Percentiles rank a stretch among this genome's conserved stretches.
phyloP scores from a whole-genome alignment of 2,888 invertebrate genomes.

The Geophilus truncorum region DNA sequence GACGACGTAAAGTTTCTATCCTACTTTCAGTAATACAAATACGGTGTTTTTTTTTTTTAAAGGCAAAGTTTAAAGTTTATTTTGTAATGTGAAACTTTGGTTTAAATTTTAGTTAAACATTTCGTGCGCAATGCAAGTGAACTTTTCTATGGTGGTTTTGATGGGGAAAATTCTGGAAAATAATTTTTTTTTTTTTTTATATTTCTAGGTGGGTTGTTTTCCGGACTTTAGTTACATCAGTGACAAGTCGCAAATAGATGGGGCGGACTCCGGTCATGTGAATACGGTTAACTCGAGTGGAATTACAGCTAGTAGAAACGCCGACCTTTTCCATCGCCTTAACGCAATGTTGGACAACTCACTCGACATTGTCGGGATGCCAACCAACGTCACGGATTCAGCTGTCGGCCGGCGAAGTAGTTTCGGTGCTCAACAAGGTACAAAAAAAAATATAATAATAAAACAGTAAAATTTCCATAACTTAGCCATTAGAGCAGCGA shows the following conservation, averaged over 20 bases:
- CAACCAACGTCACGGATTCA: not conserved
- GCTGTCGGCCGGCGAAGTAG: not conserved
- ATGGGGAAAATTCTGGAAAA: no score
- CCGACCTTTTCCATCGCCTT: conserved; percentile 47
- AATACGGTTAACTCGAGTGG: not conserved
- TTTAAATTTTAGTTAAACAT: no score
- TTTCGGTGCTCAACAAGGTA: conserved; percentile 22
- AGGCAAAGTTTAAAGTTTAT: not conserved
- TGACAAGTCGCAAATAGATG: conserved; percentile 28
- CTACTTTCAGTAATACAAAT: no score
- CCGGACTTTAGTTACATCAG: not conserved
- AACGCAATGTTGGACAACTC: conserved; percentile 50
- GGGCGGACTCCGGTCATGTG: conserved; percentile 30
- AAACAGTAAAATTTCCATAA: not conserved
- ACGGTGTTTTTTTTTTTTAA: not conserved
- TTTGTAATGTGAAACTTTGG: not conserved
- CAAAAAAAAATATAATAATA: no score
- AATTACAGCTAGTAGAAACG: conserved; percentile 31
- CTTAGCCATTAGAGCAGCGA: not conserved
- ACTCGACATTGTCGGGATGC: conserved; percentile 43
- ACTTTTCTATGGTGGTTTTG: no score
- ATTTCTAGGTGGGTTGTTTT: not conserved
- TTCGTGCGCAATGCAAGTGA: no score
- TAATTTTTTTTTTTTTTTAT: not conserved
- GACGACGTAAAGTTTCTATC: not conserved